Evolutionary conservation across 2,888 invertebrate genomes (phyloP).

Genomic region (Tenthredo distinguenda): DNA sequence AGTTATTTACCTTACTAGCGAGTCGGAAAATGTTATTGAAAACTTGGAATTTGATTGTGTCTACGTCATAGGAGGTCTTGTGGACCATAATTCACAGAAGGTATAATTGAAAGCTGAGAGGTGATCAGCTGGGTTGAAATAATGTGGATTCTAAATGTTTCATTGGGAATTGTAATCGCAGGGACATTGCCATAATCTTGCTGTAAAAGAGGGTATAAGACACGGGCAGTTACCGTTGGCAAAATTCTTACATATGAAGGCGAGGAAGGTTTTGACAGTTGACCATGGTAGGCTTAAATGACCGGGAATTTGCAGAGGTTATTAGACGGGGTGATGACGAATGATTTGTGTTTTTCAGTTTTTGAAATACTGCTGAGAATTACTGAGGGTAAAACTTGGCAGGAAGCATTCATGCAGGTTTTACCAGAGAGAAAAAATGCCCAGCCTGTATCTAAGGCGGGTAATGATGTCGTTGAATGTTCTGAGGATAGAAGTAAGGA

Average conservation of each 20-base stretch:
- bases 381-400: slow-evolving; percentile 89
- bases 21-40: slow-evolving; percentile 92
- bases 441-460: slow-evolving; percentile 72
- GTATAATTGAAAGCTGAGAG: slow-evolving; percentile 74
- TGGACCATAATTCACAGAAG: slow-evolving; percentile 98
- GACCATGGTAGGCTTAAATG: slow-evolving; percentile 88
- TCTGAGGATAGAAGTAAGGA: neutral
- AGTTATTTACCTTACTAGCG: slow-evolving; percentile 95
- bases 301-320: neutral
- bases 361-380: slow-evolving; percentile 90
- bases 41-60: slow-evolving; percentile 87
- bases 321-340: slow-evolving; percentile 1
- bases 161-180: slow-evolving; percentile 70
- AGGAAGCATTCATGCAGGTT: slow-evolving; percentile 87
- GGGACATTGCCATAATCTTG: slow-evolving; percentile 92
- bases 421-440: slow-evolving; percentile 90
- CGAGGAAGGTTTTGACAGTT: slow-evolving; percentile 95
- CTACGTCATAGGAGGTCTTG: slow-evolving; percentile 98
- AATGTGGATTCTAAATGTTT: neutral
- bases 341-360: slow-evolving; percentile 81
- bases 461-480: slow-evolving; percentile 47
- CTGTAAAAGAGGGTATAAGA: slow-evolving; percentile 86
- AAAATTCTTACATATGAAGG: slow-evolving; percentile 94
- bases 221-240: slow-evolving; percentile 94
- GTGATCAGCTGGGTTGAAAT: neutral